phyloP scores from a whole-genome alignment of 2,888 invertebrate genomes.

The Oasisia sp. region DNA sequence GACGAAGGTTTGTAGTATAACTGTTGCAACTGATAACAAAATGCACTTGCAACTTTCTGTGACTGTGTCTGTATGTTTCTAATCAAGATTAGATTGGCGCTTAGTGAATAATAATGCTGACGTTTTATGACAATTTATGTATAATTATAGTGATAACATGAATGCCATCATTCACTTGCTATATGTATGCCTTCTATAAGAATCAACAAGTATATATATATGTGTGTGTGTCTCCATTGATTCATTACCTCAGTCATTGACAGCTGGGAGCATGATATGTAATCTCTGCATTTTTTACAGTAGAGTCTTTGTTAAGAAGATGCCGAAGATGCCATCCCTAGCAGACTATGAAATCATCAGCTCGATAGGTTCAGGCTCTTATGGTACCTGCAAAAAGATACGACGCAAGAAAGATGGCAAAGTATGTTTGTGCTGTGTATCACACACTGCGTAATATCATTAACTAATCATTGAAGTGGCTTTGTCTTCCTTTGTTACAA shows the following conservation, averaged over 20 bases:
- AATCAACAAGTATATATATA: not conserved
- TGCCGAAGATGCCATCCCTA: conserved; percentile 57
- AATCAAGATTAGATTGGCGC: not conserved
- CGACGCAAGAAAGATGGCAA: conserved; percentile 70
- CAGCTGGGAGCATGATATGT: not conserved
- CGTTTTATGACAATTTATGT: too few species aligned
- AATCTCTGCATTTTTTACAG: conserved; percentile 13
- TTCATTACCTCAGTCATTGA: not conserved
- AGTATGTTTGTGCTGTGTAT: conserved; percentile 49
- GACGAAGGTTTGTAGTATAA: not conserved
- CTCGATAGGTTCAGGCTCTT: conserved; percentile 72
- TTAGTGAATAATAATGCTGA: not conserved
- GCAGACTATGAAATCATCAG: conserved; percentile 72
- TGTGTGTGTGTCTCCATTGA: too few species aligned
- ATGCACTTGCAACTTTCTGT: not conserved
- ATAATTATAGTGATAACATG: too few species aligned
- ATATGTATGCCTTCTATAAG: not conserved
- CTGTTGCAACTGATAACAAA: not conserved
- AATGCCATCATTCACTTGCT: too few species aligned
- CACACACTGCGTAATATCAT: too few species aligned
- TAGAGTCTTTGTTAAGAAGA: conserved; percentile 31
- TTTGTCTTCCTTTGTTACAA: not conserved
- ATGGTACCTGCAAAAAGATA: conserved; percentile 74
- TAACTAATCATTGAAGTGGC: not conserved
- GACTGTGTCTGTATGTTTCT: not conserved